phyloP scores from a whole-genome alignment of 2,797 vertebrate genomes.

The Ctenosaura bakeri region DNA sequence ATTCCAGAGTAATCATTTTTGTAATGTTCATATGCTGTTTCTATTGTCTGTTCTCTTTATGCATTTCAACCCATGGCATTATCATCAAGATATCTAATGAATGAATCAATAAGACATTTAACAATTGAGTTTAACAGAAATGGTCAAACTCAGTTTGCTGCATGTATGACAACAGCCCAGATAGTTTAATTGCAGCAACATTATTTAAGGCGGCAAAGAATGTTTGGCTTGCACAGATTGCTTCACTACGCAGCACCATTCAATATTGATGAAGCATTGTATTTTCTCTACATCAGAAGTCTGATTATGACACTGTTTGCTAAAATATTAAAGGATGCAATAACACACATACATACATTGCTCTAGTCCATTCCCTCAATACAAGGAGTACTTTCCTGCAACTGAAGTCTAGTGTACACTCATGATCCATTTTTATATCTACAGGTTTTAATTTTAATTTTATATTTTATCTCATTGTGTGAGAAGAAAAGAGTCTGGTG shows the following conservation, averaged over 20 bases:
- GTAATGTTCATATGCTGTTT: neutral
- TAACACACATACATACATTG: conserved; percentile 4
- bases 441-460: conserved; percentile 34
- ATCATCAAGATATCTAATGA: neutral
- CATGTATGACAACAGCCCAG: neutral
- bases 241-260: conserved; percentile 7
- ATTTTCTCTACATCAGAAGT: neutral
- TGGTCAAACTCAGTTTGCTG: neutral
- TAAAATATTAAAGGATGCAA: conserved; percentile 34
- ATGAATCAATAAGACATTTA: neutral
- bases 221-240: neutral
- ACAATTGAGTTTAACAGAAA: neutral
- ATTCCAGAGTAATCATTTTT: neutral
- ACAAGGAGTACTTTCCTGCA: neutral
- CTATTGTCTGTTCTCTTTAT: neutral
- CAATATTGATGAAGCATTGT: conserved; percentile 15
- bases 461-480: neutral
- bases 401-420: conserved; percentile 14
- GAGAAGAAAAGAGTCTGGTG: conserved; percentile 49
- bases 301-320: conserved; percentile 9
- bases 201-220: neutral
- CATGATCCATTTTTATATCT: conserved; percentile 34
- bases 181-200: neutral
- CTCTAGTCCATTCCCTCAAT: neutral
- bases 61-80: neutral